phyloP scores from a whole-genome alignment of 2,113 vertebrate genomes.

The Riparia riparia region DNA sequence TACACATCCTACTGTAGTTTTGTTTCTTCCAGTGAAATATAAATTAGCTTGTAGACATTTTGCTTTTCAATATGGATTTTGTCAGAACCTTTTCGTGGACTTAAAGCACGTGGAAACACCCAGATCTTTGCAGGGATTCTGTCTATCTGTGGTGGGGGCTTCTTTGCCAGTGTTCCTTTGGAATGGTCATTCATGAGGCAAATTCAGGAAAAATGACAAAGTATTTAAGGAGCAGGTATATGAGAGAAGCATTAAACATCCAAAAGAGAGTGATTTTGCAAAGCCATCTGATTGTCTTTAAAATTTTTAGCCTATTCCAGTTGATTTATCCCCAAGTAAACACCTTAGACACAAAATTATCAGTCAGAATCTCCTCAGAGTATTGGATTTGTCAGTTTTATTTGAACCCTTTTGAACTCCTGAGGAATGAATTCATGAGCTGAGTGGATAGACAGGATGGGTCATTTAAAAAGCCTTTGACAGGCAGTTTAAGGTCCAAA shows the following conservation, averaged over 20 bases:
- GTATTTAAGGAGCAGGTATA: background rate
- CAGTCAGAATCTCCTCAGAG: background rate
- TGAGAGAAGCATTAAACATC: background rate
- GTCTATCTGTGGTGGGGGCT: fast-evolving
- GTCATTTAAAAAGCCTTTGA: conserved; percentile 17
- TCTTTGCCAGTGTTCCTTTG: background rate
- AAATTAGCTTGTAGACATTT: background rate
- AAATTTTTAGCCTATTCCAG: background rate
- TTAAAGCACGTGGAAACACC: background rate
- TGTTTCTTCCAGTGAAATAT: background rate
- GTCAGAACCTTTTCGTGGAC: background rate
- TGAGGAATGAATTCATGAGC: conserved; percentile 8
- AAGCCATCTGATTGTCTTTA: background rate
- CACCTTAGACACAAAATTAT: conserved; percentile 19
- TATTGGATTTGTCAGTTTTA: conserved; percentile 43
- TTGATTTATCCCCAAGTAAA: conserved; percentile 7
- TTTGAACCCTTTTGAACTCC: conserved; percentile 46
- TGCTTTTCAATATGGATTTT: background rate
- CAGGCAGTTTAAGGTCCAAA: conserved; percentile 2
- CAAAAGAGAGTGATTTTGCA: background rate
- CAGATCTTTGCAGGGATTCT: background rate
- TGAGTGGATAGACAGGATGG: background rate
- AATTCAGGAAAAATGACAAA: background rate
- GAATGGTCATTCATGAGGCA: fast-evolving
- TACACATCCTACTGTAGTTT: background rate